Evolutionary conservation across 1,140 invertebrate genomes (phyloP).

Genomic region (Notospermus geniculatus): DNA sequence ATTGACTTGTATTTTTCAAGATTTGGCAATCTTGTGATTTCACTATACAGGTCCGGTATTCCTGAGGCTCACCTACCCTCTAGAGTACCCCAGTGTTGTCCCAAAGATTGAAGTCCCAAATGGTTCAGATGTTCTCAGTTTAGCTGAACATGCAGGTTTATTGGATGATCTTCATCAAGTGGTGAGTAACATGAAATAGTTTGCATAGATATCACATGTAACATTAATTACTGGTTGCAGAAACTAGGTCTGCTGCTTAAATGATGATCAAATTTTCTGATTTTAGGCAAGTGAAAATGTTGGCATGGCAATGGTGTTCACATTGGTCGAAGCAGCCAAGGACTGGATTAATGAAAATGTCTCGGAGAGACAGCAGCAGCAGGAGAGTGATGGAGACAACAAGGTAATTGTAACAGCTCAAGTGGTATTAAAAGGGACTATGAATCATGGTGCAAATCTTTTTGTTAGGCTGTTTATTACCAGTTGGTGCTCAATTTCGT

Average conservation of each 20-base stretch:
- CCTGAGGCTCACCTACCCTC: constrained; percentile 25
- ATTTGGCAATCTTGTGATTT: no score
- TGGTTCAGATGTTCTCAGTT: constrained; percentile 21
- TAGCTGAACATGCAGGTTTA: constrained; percentile 13
- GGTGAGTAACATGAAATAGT: no score
- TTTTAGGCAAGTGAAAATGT: constrained; percentile 26
- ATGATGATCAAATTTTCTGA: no score
- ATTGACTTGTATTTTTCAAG: no score
- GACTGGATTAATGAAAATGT: constrained; percentile 29
- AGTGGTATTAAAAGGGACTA: no score
- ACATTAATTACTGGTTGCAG: no score
- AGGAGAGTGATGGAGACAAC: not conserved
- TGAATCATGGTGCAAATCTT: no score
- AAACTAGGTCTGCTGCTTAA: no score
- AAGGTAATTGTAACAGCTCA: no score
- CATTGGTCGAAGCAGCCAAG: constrained; percentile 26
- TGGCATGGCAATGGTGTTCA: constrained; percentile 30
- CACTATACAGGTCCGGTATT: constrained; percentile 22
- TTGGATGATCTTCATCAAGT: constrained; percentile 17
- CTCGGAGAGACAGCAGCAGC: not conserved
- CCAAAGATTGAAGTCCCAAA: constrained; percentile 29
- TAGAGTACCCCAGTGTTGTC: constrained; percentile 19
- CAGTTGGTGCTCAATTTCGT: no score
- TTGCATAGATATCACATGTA: no score
- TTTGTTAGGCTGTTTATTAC: no score